Conservation (phyloP, 2,888 invertebrate species). For the Euplagia quadripunctaria region DNA sequence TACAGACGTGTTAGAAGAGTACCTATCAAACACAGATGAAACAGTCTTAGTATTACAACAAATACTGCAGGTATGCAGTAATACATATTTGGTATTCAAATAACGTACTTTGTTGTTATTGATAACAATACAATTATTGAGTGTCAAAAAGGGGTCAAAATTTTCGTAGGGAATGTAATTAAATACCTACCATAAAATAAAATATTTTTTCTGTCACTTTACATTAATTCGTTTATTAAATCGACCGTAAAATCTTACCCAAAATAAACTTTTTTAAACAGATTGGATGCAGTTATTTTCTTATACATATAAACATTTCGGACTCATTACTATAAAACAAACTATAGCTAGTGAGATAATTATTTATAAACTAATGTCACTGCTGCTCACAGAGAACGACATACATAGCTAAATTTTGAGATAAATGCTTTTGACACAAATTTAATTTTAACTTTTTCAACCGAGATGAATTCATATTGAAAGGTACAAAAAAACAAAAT, state of each 20-base stretch:
- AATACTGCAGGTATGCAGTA: neutral
- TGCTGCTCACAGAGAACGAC: neutral
- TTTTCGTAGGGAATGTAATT: neutral
- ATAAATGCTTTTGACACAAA: neutral
- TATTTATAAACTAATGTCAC: neutral
- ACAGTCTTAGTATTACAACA: neutral
- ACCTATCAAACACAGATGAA: neutral
- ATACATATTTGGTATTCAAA: neutral
- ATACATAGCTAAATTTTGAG: neutral
- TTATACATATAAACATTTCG: neutral
- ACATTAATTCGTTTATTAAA: neutral
- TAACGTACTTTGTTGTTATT: neutral
- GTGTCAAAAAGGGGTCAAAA: neutral
- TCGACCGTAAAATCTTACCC: neutral
- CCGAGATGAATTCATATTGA: neutral
- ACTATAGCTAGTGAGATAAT: constrained; percentile 8
- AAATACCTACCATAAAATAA: neutral
- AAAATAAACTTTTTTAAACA: neutral
- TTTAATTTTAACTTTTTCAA: neutral
- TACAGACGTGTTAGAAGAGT: neutral
- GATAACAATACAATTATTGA: neutral
- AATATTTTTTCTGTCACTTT: neutral
- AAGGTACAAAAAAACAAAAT: neutral
- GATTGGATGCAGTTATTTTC: neutral
- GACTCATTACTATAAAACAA: neutral